Conservation (phyloP, 1,140 invertebrate genomes). For the Myzus persicae region DNA sequence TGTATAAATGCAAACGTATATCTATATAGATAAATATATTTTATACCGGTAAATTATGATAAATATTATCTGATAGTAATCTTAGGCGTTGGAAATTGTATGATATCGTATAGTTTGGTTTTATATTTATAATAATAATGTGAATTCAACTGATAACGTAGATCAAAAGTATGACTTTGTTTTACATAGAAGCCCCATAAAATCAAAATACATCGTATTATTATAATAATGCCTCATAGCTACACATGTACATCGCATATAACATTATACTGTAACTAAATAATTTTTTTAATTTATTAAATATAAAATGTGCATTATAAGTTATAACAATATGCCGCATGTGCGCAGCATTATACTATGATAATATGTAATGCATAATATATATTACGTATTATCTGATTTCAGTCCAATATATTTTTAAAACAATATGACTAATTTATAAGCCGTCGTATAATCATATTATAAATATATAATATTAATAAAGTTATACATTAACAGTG, state of each 20-base stretch:
- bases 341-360: not conserved
- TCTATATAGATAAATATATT: too few species aligned
- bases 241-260: not conserved
- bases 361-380: not conserved
- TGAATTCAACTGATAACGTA: not conserved
- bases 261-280: not conserved
- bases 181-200: not conserved
- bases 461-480: not conserved
- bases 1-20: not conserved
- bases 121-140: not conserved
- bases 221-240: not conserved
- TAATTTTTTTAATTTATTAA: not conserved
- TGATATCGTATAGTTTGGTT: not conserved
- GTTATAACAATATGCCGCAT: not conserved
- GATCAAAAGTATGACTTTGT: not conserved
- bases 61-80: not conserved
- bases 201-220: not conserved
- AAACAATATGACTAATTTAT: not conserved
- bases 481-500: not conserved
- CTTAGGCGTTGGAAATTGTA: not conserved
- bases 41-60: not conserved
- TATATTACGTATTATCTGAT: not conserved
- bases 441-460: not conserved
- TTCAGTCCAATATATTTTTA: not conserved
- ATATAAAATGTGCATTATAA: not conserved